A percentile compares a stretch with the other conserved stretches of the same genome.
These are phyloP conservation scores for Paralichthys olivaceus DNA, from an alignment of 2,113 vertebrate genomes.

Conservation along the genomic window DNA sequence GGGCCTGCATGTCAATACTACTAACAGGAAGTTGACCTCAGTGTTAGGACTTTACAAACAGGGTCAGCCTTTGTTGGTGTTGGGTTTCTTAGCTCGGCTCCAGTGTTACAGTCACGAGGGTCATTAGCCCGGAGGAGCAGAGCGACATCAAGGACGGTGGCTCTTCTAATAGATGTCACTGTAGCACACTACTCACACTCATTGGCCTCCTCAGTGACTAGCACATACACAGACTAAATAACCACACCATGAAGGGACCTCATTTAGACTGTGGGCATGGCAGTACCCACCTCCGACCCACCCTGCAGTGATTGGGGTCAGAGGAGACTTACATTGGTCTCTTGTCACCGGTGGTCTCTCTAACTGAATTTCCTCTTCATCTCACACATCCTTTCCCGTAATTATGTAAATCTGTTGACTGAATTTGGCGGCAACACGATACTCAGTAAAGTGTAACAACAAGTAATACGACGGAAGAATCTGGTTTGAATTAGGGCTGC, in stretches of 20 bases:
- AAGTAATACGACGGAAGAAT: slow-evolving; percentile 69
- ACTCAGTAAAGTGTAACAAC: slow-evolving; percentile 74
- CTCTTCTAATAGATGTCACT: slow-evolving; percentile 72
- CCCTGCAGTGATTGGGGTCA: slow-evolving; percentile 53
- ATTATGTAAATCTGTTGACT: slow-evolving; percentile 85
- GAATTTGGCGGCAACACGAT: slow-evolving; percentile 77
- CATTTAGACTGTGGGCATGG: slow-evolving; percentile 17
- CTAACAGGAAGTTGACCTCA: slow-evolving; percentile 74
- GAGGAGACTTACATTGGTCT: slow-evolving; percentile 61
- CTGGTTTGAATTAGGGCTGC: slow-evolving; percentile 75
- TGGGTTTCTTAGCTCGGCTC: slow-evolving; percentile 62
- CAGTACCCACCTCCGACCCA: slow-evolving; percentile 19
- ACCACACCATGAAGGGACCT: slow-evolving; percentile 33
- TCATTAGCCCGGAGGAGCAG: slow-evolving; percentile 52
- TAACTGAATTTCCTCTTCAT: slow-evolving; percentile 82
- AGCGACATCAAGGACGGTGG: slow-evolving; percentile 10
- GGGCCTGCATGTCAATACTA: slow-evolving; percentile 48
- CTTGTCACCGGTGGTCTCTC: slow-evolving; percentile 73
- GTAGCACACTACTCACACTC: slow-evolving; percentile 22
- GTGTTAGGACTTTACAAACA: slow-evolving; percentile 63
- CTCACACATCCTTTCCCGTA: slow-evolving; percentile 72
- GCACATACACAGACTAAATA: background rate
- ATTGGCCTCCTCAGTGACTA: slow-evolving; percentile 15
- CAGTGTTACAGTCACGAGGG: slow-evolving; percentile 50
- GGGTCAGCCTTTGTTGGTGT: slow-evolving; percentile 51